These are phyloP conservation scores for Sylvilagus bachmani DNA, from an alignment of 2,113 vertebrate species.

Conservation along the genomic window DNA sequence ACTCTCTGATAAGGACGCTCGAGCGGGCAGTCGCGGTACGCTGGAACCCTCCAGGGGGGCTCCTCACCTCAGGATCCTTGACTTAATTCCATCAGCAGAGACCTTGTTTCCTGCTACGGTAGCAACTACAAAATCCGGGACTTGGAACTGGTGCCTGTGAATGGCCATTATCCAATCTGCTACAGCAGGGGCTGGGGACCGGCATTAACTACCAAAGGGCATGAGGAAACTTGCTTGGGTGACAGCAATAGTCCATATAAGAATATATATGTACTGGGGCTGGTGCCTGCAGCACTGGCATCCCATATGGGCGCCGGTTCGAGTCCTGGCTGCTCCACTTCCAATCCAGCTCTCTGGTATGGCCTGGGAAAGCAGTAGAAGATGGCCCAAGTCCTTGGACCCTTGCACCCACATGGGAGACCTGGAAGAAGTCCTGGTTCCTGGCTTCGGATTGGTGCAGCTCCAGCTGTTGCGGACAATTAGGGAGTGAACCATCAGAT, in stretches of 20 bases:
- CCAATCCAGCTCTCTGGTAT: no score
- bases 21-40: not conserved
- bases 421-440: no score
- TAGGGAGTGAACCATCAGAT: no score
- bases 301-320: no score
- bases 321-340: no score
- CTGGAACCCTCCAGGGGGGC: not conserved
- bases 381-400: no score
- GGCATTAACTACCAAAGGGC: not conserved
- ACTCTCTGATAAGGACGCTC: not conserved
- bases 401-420: no score
- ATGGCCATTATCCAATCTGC: not conserved
- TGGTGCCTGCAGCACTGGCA: no score
- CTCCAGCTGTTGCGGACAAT: no score
- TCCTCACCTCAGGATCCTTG: not conserved
- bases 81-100: conserved; percentile 31
- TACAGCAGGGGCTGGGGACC: not conserved
- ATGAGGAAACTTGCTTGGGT: not conserved
- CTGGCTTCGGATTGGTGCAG: no score
- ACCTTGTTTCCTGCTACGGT: not conserved
- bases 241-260: not conserved
- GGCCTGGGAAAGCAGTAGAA: no score
- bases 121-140: not conserved
- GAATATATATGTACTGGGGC: no score
- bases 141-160: not conserved